Evolutionary conservation across 2,888 invertebrate species (phyloP).

Genomic region (Oxyteleia sp.): DNA sequence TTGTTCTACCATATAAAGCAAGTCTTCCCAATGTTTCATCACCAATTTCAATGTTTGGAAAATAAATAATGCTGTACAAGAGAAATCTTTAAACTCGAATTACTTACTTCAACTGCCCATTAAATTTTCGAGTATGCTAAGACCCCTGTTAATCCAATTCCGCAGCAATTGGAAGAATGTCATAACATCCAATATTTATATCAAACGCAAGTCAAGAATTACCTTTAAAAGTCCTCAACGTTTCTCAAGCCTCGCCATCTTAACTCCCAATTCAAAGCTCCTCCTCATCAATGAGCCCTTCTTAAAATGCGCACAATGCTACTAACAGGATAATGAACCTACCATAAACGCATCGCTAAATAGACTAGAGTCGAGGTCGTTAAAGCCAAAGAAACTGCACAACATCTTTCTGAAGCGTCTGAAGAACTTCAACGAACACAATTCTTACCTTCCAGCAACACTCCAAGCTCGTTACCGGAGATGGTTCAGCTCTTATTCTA

Average conservation of each 20-base stretch:
- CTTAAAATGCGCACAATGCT: constrained; percentile 16
- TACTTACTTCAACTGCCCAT: too few relatives aligned
- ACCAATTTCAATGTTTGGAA: too few relatives aligned
- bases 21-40: too few relatives aligned
- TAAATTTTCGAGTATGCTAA: too few relatives aligned
- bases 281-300: not conserved
- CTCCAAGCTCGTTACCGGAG: not conserved
- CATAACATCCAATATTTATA: not conserved
- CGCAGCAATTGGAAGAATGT: too few relatives aligned
- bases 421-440: too few relatives aligned
- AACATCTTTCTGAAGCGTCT: not conserved
- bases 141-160: too few relatives aligned
- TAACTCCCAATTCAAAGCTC: not conserved
- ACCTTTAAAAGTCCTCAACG: not conserved
- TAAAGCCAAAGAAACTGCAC: constrained; percentile 44
- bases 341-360: constrained; percentile 45
- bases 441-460: too few relatives aligned
- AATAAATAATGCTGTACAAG: too few relatives aligned
- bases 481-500: too few relatives aligned
- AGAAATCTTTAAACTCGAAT: too few relatives aligned
- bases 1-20: too few relatives aligned
- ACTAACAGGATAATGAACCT: constrained; percentile 25
- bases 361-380: constrained; percentile 49
- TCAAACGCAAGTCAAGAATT: not conserved
- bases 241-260: not conserved